Evolutionary conservation across 2,888 invertebrate species (phyloP), one percentile per base, ranked within the genome.

Genomic region (Cephonodes hylas): DNA sequence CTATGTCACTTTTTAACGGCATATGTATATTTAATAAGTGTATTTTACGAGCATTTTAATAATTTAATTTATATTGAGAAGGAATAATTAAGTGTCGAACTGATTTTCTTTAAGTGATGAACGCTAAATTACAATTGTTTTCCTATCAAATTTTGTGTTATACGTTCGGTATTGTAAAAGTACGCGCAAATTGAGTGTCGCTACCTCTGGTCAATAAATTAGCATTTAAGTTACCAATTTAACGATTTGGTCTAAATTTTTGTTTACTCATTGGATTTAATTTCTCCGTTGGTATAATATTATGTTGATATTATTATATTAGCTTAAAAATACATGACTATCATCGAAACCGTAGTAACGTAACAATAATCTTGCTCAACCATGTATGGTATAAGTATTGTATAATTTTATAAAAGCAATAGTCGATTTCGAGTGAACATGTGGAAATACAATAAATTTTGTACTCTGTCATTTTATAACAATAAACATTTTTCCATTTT

Each of bases 11-110:
- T 38, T 38, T 86, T 85, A 86, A 88, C 79, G 76, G 79, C 83
- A 83, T 85, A 85, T 79, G 70, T 84, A 81, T 86, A 83, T 83
- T 77, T 79, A 77, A 79, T 86, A 88, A 86, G 88, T 83, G 85
- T 89, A 90, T 88, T 89, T 87, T 89, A 89, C 82, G 87, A 88
- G 88, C 88, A 91, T 88, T 89, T 85, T 85, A 84, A 45, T 87
- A 85, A 83, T 89, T 88, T 91, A 87, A 85, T 89, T 90, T 89
- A 86, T 89, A 87, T 83, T 77, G 27, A 42, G 77, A 85, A 73
- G 77, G 76, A 83, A 80, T 83, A 79, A 80, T 84, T 89, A 84
- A 81, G 80, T 83, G 85, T 77, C 79, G 88, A 87, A 90, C 89
- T 88, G 90, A 88, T 87, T 85, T 85, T 86, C 79, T 85, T 84